Evolutionary conservation across 2,113 vertebrate genomes (phyloP), one percentile per base, ranked within the genome.

Genomic region (Ramphastos sulfuratus): DNA sequence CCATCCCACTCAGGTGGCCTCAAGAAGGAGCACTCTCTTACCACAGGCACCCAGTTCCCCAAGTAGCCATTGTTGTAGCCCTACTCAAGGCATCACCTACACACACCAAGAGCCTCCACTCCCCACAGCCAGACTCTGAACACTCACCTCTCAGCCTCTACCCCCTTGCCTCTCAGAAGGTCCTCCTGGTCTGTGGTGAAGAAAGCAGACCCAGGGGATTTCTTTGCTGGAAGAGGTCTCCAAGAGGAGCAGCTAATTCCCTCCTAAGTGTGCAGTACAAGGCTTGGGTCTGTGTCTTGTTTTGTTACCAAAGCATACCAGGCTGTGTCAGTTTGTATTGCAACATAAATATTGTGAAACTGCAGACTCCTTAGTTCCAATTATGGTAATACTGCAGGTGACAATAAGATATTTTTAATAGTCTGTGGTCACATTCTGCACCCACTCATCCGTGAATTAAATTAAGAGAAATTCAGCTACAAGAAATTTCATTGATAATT

Each of bases 281-380:
- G 25, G 37, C 56, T 79, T 16, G 9, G 48, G 85, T 87, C 89
- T 87, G 87, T 30, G 72, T 67, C 85, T 74, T 87, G 64, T 85
- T 96, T 83, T 91, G 85, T 69, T 85, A 56, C 69, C 1, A 1
- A 82, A 39, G 67, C 80, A 92, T 94, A 95, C 83, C 80, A 90
- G 76, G 33, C 83, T 60, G 30, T 65, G 82, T 89, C 66, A 87
- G 63, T 93, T 86, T 94, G 86, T 92, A 96, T 65, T 90, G 59
- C 82, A 96, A 87, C 93, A 86, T 79, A 94, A 96, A 96, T 92
- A 96, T 30, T 93, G 88, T 81, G 78, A 65, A 94, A 91, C 58
- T 71, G 58, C 33, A 11, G 71, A 7, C 73, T 72, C 82, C 91
- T 89, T 75, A 95, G 92, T 72, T 92, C 73, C 90, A 96, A 95